These are phyloP conservation scores for Eublepharis macularius DNA, from an alignment of 2,113 vertebrate species.

Conservation along the genomic window DNA sequence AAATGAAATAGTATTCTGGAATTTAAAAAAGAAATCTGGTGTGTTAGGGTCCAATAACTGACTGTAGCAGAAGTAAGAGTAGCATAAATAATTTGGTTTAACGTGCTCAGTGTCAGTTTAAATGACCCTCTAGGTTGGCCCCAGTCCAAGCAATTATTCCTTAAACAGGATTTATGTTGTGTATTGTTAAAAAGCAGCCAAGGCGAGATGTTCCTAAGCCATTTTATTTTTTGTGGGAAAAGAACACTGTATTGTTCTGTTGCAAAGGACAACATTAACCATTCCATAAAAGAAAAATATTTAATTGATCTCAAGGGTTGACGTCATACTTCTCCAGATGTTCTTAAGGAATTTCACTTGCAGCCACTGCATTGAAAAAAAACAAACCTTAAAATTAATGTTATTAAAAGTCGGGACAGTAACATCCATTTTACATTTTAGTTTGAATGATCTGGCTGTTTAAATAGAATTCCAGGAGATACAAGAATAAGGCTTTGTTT, in stretches of 20 bases:
- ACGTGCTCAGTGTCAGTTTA: conserved; percentile 64
- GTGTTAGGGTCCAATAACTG: conserved; percentile 49
- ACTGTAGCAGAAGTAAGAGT: conserved; percentile 65
- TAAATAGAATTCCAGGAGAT: conserved; percentile 33
- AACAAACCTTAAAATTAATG: conserved; percentile 30
- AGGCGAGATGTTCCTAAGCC: conserved; percentile 49
- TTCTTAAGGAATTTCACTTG: conserved; percentile 34
- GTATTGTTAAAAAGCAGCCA: conserved; percentile 61
- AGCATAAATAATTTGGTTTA: conserved; percentile 66
- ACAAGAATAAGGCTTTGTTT: not conserved
- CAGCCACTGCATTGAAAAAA: conserved; percentile 39
- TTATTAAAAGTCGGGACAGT: conserved; percentile 41
- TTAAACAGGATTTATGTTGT: conserved; percentile 63
- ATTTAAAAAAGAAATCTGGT: not conserved
- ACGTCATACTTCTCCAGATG: conserved; percentile 50
- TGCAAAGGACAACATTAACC: conserved; percentile 48
- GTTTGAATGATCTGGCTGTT: conserved; percentile 25
- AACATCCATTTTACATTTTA: conserved; percentile 7
- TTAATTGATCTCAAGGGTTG: conserved; percentile 45
- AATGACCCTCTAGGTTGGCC: conserved; percentile 68
- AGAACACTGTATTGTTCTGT: conserved; percentile 43
- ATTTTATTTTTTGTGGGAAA: conserved; percentile 49
- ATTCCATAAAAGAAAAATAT: conserved; percentile 37
- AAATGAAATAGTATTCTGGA: not conserved
- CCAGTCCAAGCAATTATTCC: conserved; percentile 54